Base-by-base conservation (phyloP, 2,888 invertebrate species). In the Limnephilus lunatus region DNA sequence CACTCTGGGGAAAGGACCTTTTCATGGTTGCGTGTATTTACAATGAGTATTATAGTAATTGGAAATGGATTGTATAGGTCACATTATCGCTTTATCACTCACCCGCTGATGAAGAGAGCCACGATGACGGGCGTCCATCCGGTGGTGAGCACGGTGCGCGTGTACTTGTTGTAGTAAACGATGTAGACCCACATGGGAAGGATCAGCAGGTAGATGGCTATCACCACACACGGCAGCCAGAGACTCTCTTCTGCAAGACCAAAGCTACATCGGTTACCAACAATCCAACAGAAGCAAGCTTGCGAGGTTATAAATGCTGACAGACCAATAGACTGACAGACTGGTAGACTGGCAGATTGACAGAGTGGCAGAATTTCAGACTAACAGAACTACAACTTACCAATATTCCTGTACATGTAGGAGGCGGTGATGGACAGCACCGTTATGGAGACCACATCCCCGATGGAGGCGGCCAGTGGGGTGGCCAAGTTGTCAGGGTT, bases 401-500 rank as follows among this genome's bases (percentile, higher is more conserved):
- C 96, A 95, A 98, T 97, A 93, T 97, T 96, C 11, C 96, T 96
- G 94, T 97, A 98, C 94, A 99, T 97, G 91, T 97, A 96, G 93
- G 97, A 97, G 30, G 99, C 98, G 93, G 99, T 98, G 94, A 97
- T 97, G 1, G 99, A 98, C 0, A 99, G 96, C 31, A 99, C 97
- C 15, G 98, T 97, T 94, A 99, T 97, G 93, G 99, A 99, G 83
- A 99, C 98, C 31, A 99, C 97, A 95, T 99, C 99, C 3, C 99
- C 99, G 94, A 99, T 97, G 94, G 99, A 99, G 19, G 99, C 99
- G 32, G 99, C 99, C 85, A 99, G 97, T 0, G 99, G 99, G 1
- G 99, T 99, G 90, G 99, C 99, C 94, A 99, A 97, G 95, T 99
- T 99, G 95, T 99, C 99, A 0, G 99, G 99, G 95, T 99, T 99